Evolutionary conservation across 2,888 invertebrate species (phyloP).

Genomic region (Archaeoteleia sp.): DNA sequence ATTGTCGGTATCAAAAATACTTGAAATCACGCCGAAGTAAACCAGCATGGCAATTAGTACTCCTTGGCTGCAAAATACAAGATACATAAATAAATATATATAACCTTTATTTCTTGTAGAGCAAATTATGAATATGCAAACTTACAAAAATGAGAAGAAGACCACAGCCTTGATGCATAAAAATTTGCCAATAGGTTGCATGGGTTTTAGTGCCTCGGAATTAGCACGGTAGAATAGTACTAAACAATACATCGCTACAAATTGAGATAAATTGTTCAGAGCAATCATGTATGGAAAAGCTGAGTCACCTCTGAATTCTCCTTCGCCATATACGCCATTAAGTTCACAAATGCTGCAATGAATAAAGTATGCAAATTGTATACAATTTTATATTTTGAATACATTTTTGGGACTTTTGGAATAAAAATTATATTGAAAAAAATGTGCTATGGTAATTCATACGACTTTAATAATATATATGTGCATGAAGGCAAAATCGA

Average conservation of each 20-base stretch:
- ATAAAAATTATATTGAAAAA: too few species aligned
- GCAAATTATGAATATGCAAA: too few species aligned
- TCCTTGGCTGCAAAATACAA: conserved; percentile 85
- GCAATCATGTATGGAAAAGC: conserved; percentile 94
- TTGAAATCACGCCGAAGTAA: conserved; percentile 86
- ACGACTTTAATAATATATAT: too few species aligned
- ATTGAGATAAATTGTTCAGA: conserved; percentile 94
- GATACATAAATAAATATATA: conserved; percentile 10
- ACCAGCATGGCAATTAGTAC: conserved; percentile 91
- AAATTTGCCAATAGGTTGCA: conserved; percentile 96
- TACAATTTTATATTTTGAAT: too few species aligned
- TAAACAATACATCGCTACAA: conserved; percentile 96
- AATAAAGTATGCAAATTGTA: too few species aligned
- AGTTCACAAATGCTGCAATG: conserved; percentile 87
- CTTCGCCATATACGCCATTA: conserved; percentile 91
- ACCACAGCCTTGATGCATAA: conserved; percentile 98
- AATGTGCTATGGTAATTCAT: too few species aligned
- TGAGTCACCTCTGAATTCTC: conserved; percentile 88
- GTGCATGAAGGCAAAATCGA: too few species aligned
- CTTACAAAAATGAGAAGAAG: conserved; percentile 99
- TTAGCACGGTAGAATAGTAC: conserved; percentile 95
- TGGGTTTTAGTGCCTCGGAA: conserved; percentile 88
- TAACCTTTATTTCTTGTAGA: too few species aligned
- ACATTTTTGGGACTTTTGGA: too few species aligned
- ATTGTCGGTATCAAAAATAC: conserved; percentile 83